These are phyloP conservation scores for Rotaria magnacalcarata DNA, from an alignment of 2,888 invertebrate genomes.

Conservation along the genomic window DNA sequence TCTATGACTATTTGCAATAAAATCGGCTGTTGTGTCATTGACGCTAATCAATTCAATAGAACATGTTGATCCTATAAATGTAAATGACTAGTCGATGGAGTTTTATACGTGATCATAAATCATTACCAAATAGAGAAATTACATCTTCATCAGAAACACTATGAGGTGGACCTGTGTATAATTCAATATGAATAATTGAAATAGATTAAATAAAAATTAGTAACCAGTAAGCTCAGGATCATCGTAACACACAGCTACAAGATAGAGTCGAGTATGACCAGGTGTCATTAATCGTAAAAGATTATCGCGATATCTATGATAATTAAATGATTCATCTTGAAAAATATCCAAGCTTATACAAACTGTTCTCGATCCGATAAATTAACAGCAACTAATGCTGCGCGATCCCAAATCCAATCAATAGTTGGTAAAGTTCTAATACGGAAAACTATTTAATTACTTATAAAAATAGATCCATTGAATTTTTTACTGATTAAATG, in stretches of 20 bases:
- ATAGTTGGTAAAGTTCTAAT: not conserved
- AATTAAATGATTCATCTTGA: not conserved
- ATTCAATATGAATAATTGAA: not conserved
- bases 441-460: not conserved
- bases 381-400: not conserved
- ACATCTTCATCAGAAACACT: not conserved
- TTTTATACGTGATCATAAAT: not conserved
- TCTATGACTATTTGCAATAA: not conserved
- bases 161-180: not conserved
- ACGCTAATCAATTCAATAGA: not conserved
- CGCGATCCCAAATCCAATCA: not conserved
- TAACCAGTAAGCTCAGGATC: not conserved
- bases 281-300: not conserved
- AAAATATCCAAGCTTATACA: not conserved
- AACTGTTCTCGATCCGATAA: not conserved
- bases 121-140: not conserved
- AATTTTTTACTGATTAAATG: not conserved
- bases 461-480: not conserved
- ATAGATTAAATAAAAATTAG: not conserved
- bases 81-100: not conserved
- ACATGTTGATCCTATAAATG: not conserved
- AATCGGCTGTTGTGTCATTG: not conserved
- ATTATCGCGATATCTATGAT: not conserved
- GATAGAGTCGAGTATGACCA: not conserved
- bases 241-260: not conserved